These are phyloP conservation scores for Oreochromis grahami DNA, from an alignment of 2,797 vertebrate genomes.

Conservation along the genomic window DNA sequence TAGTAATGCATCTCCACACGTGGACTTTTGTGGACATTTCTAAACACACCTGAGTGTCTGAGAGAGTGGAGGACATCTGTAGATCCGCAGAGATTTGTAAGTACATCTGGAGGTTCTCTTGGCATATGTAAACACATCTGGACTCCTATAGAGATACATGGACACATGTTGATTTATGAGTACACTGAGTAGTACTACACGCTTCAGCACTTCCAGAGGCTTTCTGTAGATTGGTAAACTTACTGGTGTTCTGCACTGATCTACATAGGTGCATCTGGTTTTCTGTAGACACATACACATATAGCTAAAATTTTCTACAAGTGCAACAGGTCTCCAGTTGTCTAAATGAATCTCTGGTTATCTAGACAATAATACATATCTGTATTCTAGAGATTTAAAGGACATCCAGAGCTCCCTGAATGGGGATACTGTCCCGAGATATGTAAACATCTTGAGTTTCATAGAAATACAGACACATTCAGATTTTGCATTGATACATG, in stretches of 20 bases:
- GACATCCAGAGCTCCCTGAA: not conserved
- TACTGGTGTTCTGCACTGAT: not conserved
- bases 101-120: not conserved
- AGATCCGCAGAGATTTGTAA: not conserved
- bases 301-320: not conserved
- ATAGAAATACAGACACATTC: not conserved
- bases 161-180: not conserved
- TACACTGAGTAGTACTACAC: not conserved
- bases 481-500: not conserved
- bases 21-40: not conserved
- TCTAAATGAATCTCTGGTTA: not conserved
- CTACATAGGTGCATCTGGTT: too few relatives aligned
- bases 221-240: not conserved
- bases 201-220: not conserved
- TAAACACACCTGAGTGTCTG: not conserved
- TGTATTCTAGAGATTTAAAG: not conserved
- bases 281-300: not conserved
- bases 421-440: not conserved
- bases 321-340: not conserved
- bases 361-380: not conserved
- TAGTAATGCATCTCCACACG: not conserved
- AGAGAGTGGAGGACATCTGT: not conserved
- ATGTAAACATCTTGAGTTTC: not conserved
- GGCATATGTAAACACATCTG: not conserved
- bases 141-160: not conserved